phyloP scores from a whole-genome alignment of 2,797 vertebrate species.

The Parauchenoglanis ngamensis region DNA sequence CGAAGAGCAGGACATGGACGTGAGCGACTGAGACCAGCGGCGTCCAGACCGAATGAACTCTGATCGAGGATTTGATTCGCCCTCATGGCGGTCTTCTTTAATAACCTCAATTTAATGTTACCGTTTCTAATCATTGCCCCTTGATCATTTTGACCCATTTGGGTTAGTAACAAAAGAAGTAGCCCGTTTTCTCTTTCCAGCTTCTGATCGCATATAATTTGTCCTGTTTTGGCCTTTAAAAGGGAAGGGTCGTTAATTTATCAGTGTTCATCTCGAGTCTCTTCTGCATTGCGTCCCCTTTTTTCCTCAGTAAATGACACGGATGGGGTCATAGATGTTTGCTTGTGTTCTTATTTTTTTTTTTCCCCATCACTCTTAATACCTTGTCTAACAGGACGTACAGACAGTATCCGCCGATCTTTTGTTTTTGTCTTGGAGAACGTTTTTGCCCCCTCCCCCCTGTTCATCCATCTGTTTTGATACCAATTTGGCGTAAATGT shows the following conservation, averaged over 20 bases:
- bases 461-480: constrained; percentile 39
- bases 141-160: neutral
- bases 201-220: constrained; percentile 3
- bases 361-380: too few relatives aligned
- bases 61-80: neutral
- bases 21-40: constrained; percentile 82
- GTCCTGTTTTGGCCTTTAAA: neutral
- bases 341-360: neutral
- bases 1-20: constrained; percentile 90
- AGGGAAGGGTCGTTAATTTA: neutral
- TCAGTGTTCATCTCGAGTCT: neutral
- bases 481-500: constrained; percentile 18
- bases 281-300: neutral
- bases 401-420: neutral
- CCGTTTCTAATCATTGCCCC: neutral
- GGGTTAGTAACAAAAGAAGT: neutral
- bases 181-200: neutral
- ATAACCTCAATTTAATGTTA: constrained; percentile 20
- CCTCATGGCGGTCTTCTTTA: constrained; percentile 15
- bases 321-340: too few relatives aligned
- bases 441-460: neutral
- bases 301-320: neutral
- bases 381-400: neutral
- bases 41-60: neutral
- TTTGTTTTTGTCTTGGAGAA: constrained; percentile 2